These are phyloP conservation scores for Dryobotodes eremita DNA, from an alignment of 2,888 invertebrate genomes.

Conservation along the genomic window DNA sequence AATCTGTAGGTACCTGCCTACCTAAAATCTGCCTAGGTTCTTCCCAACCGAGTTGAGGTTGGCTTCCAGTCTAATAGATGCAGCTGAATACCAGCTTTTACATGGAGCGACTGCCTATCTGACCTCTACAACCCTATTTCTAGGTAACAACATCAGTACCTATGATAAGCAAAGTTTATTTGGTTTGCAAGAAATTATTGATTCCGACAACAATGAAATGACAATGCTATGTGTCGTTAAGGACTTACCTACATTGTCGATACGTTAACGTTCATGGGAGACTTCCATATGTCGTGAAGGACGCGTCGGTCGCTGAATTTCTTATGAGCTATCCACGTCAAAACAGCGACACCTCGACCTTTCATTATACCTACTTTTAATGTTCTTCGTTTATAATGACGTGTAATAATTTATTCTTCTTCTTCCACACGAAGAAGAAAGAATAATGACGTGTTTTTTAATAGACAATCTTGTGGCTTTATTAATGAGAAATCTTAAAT, in stretches of 20 bases:
- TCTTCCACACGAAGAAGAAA: too few relatives aligned
- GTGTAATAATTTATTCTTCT: too few relatives aligned
- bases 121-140: background rate
- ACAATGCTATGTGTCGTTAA: constrained; percentile 30
- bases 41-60: background rate
- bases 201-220: background rate
- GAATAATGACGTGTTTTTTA: constrained; percentile 9
- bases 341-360: constrained; percentile 31
- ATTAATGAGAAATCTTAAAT: too few relatives aligned
- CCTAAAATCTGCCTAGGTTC: background rate
- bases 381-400: constrained; percentile 23
- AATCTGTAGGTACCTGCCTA: too few relatives aligned
- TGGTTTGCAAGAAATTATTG: constrained; percentile 3
- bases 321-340: constrained; percentile 60
- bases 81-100: background rate
- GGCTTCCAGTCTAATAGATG: background rate
- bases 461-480: too few relatives aligned
- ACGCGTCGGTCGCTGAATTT: constrained; percentile 67
- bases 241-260: constrained; percentile 41
- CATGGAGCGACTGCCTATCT: background rate
- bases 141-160: too few relatives aligned
- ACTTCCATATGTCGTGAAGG: constrained; percentile 69
- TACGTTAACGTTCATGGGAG: constrained; percentile 66
- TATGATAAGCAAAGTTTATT: background rate
- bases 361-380: constrained; percentile 28